A percentile compares a stretch with the other conserved stretches of the same genome.
Evolutionary conservation across 2,113 vertebrate genomes (phyloP).

Genomic region (Mesocricetus auratus): DNA sequence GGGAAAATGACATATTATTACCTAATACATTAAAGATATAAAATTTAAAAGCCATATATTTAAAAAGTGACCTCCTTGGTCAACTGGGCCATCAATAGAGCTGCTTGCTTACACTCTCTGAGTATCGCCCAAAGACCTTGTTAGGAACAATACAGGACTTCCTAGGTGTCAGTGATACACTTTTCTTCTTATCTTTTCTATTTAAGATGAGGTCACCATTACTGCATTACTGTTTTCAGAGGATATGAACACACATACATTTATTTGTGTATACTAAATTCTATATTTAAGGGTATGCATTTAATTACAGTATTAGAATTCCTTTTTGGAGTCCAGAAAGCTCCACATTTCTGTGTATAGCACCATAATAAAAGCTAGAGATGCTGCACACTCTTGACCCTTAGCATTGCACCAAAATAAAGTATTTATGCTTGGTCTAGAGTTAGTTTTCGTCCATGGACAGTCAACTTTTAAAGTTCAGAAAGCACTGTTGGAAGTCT

Average conservation of each 20-base stretch:
- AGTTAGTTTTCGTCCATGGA: background rate
- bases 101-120: background rate
- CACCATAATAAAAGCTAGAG: background rate
- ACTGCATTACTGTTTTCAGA: background rate
- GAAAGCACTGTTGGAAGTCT: background rate
- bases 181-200: conserved; percentile 11
- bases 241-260: background rate
- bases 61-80: conserved; percentile 23
- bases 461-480: background rate
- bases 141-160: background rate
- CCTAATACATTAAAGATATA: background rate
- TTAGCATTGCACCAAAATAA: background rate
- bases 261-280: conserved; percentile 1
- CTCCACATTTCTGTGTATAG: background rate
- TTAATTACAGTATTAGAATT: conserved; percentile 17
- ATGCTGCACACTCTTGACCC: background rate
- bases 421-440: background rate
- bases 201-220: conserved; percentile 14
- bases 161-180: background rate
- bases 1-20: background rate
- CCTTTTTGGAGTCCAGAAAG: background rate
- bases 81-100: background rate
- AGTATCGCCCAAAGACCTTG: background rate
- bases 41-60: background rate
- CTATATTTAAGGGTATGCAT: background rate